Evolutionary conservation across 2,888 invertebrate species (phyloP).

Genomic region (Drosophila formosana): DNA sequence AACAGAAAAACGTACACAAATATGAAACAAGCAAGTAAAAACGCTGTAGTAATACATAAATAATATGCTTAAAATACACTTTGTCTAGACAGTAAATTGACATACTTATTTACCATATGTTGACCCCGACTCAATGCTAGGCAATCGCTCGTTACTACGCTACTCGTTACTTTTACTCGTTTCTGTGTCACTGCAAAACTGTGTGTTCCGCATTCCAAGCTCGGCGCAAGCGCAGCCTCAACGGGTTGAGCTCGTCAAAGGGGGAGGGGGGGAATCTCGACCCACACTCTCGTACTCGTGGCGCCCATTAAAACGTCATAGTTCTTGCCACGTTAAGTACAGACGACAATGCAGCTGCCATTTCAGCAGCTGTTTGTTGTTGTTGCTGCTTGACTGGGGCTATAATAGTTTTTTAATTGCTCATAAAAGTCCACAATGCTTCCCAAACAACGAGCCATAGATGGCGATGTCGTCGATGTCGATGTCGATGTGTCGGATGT

Average conservation of each 20-base stretch:
- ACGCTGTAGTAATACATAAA: no score
- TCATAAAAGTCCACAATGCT: conserved; percentile 58
- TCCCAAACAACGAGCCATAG: conserved; percentile 25
- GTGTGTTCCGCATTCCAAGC: conserved; percentile 51
- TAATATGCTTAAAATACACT: neutral
- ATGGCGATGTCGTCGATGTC: conserved; percentile 29
- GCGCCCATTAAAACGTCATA: conserved; percentile 66
- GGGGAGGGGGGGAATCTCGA: conserved; percentile 3
- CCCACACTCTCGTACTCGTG: conserved; percentile 41
- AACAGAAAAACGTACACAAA: no score
- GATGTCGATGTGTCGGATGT: no score
- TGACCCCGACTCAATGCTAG: conserved; percentile 7
- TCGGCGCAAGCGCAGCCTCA: conserved; percentile 44
- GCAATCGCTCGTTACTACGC: conserved; percentile 1
- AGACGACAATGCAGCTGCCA: conserved; percentile 50
- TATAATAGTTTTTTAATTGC: conserved; percentile 75
- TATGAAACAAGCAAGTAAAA: no score
- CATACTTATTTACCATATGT: conserved; percentile 5
- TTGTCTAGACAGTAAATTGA: conserved; percentile 22
- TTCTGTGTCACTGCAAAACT: conserved; percentile 2
- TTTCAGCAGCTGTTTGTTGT: conserved; percentile 14
- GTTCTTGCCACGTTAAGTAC: conserved; percentile 23
- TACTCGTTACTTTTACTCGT: conserved; percentile 29
- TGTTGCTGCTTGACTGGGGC: conserved; percentile 1
- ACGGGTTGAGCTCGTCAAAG: neutral